These are phyloP conservation scores for Plectus sambesii DNA, from an alignment of 1,140 invertebrate species.

Conservation along the genomic window DNA sequence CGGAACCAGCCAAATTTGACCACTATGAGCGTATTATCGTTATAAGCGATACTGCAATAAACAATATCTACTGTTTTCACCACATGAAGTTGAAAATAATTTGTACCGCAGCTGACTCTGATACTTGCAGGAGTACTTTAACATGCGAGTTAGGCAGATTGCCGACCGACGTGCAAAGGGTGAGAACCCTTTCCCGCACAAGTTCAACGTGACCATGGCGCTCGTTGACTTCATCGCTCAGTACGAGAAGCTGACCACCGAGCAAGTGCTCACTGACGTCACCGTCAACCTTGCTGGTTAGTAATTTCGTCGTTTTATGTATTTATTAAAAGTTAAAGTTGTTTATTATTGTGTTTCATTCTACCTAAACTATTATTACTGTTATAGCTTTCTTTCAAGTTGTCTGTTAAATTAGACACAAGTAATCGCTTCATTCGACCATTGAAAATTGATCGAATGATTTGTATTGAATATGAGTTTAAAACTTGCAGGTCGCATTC, in stretches of 20 bases:
- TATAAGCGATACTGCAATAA: neutral
- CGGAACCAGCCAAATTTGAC: too few species aligned
- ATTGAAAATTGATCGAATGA: slow-evolving; percentile 13
- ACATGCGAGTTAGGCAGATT: slow-evolving; percentile 41
- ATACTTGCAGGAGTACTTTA: slow-evolving; percentile 33
- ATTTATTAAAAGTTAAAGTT: neutral
- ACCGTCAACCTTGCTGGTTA: slow-evolving; percentile 64
- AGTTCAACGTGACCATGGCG: slow-evolving; percentile 83
- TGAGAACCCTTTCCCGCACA: slow-evolving; percentile 86
- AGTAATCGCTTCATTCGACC: too few species aligned
- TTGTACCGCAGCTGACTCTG: neutral
- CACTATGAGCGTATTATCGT: too few species aligned
- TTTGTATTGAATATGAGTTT: too few species aligned
- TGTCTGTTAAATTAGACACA: too few species aligned
- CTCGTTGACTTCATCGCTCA: slow-evolving; percentile 78
- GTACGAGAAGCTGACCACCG: slow-evolving; percentile 60
- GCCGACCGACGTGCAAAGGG: slow-evolving; percentile 32
- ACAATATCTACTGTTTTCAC: neutral
- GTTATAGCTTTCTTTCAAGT: slow-evolving; percentile 14
- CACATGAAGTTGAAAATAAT: neutral
- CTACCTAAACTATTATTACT: slow-evolving; percentile 10
- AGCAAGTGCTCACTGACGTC: slow-evolving; percentile 64
- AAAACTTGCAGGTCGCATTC: slow-evolving; percentile 64
- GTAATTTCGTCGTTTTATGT: neutral
- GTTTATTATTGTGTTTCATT: neutral